Conservation (phyloP, 1,140 invertebrate genomes). For the Rhagoletis pomonella region DNA sequence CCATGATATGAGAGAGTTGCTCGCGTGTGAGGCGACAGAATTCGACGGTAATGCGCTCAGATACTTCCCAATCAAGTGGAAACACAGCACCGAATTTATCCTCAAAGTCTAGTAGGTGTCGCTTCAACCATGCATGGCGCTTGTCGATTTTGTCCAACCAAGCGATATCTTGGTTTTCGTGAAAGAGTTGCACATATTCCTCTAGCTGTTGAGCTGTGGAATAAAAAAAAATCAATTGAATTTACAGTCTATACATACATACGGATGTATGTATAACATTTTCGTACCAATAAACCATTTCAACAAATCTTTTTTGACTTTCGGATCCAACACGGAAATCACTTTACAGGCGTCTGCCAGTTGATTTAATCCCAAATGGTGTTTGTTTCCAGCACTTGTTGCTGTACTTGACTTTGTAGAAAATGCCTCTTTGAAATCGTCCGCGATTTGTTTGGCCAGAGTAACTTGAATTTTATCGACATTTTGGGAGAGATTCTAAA, state of each 20-base stretch:
- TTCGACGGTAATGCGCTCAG: slow-evolving; percentile 92
- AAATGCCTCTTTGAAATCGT: slow-evolving; percentile 96
- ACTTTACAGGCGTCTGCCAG: slow-evolving; percentile 95
- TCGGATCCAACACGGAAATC: slow-evolving; percentile 91
- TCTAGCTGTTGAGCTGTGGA: slow-evolving; percentile 80
- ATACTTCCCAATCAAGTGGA: slow-evolving; percentile 95
- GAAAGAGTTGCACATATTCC: slow-evolving; percentile 96
- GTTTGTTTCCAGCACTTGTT: slow-evolving; percentile 4
- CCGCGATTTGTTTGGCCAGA: slow-evolving; percentile 91
- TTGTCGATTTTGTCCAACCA: slow-evolving; percentile 98
- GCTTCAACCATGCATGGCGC: slow-evolving; percentile 97
- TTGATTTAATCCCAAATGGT: slow-evolving; percentile 76
- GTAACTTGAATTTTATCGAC: slow-evolving; percentile 90
- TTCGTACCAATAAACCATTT: slow-evolving; percentile 91
- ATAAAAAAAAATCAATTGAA: background rate
- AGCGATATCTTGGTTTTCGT: slow-evolving; percentile 94
- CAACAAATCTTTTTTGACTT: slow-evolving; percentile 91
- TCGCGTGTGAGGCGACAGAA: slow-evolving; percentile 89
- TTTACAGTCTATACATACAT: too few relatives aligned
- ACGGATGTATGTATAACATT: too few relatives aligned
- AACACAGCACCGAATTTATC: slow-evolving; percentile 93
- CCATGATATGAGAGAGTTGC: slow-evolving; percentile 90
- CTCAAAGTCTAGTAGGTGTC: slow-evolving; percentile 96
- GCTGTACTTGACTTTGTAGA: slow-evolving; percentile 73
- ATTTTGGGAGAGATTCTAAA: slow-evolving; percentile 78